These are phyloP conservation scores for Threskiornis aethiopicus DNA, from an alignment of 2,797 vertebrate genomes.

Conservation along the genomic window DNA sequence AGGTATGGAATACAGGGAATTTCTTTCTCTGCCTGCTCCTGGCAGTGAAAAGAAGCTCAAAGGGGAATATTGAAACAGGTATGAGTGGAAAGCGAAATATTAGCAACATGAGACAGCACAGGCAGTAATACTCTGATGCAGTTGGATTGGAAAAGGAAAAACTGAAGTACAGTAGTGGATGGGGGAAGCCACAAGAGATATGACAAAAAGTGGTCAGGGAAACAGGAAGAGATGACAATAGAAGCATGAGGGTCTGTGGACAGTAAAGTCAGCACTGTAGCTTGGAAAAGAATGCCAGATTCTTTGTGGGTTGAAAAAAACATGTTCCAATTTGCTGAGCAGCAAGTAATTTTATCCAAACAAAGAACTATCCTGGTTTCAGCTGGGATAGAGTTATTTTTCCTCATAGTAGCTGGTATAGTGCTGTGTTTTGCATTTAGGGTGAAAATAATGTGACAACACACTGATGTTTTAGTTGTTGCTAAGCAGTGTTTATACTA, in stretches of 20 bases:
- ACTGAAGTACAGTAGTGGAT: neutral
- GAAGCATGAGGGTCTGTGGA: neutral
- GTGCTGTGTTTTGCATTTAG: too few relatives aligned
- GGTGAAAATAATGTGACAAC: too few relatives aligned
- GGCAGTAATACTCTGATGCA: neutral
- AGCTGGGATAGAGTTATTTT: too few relatives aligned
- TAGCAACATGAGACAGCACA: neutral
- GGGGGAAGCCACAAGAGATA: neutral
- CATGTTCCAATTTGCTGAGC: neutral
- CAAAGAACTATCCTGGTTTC: neutral
- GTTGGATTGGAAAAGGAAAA: neutral
- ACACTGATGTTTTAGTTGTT: too few relatives aligned
- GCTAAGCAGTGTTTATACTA: too few relatives aligned
- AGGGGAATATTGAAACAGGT: neutral
- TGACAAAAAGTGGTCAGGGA: neutral
- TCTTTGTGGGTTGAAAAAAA: neutral
- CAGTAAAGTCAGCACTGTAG: neutral
- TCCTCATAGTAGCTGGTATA: too few relatives aligned
- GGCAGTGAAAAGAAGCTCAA: neutral
- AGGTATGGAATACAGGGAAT: neutral
- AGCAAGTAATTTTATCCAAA: constrained; percentile 16
- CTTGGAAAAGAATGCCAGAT: neutral
- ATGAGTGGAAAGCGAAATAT: neutral
- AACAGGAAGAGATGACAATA: neutral
- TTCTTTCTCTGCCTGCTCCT: neutral